Conservation (phyloP, 2,888 invertebrate species). For the Dexiosoma caninum region DNA sequence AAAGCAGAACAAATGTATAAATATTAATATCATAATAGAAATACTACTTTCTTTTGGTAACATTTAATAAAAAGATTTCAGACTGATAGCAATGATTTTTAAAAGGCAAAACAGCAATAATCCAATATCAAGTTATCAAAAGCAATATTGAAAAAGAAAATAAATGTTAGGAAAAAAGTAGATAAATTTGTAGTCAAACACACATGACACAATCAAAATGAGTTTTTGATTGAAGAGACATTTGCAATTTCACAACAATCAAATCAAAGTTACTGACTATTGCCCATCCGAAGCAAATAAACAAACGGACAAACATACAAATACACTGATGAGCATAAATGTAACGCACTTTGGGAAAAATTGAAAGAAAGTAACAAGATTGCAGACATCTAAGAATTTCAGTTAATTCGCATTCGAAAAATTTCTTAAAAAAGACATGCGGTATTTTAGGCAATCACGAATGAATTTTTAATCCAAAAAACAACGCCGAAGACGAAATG, state of each 20-base stretch:
- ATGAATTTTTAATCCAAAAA: not conserved
- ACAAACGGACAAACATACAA: not conserved
- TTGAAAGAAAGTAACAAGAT: not conserved
- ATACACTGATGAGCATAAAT: not conserved
- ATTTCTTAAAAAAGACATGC: not conserved
- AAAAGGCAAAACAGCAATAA: not conserved
- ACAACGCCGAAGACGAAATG: too few species aligned
- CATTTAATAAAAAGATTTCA: not conserved
- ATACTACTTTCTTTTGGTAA: not conserved
- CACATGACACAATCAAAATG: conserved; percentile 52
- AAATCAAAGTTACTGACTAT: conserved; percentile 39
- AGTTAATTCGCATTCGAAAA: too few species aligned
- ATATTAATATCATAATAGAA: conserved; percentile 1
- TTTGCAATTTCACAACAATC: conserved; percentile 55
- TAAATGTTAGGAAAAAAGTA: not conserved
- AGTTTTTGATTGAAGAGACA: conserved; percentile 59
- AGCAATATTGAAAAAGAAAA: not conserved
- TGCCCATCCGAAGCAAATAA: not conserved
- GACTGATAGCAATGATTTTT: not conserved
- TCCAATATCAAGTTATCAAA: not conserved
- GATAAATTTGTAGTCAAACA: conserved; percentile 31
- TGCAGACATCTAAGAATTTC: too few species aligned
- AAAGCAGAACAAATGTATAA: not conserved
- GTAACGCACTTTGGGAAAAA: too few species aligned
- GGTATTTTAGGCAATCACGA: not conserved